Evolutionary conservation across 2,113 vertebrate genomes (phyloP).

Genomic region (Rhineura floridana): DNA sequence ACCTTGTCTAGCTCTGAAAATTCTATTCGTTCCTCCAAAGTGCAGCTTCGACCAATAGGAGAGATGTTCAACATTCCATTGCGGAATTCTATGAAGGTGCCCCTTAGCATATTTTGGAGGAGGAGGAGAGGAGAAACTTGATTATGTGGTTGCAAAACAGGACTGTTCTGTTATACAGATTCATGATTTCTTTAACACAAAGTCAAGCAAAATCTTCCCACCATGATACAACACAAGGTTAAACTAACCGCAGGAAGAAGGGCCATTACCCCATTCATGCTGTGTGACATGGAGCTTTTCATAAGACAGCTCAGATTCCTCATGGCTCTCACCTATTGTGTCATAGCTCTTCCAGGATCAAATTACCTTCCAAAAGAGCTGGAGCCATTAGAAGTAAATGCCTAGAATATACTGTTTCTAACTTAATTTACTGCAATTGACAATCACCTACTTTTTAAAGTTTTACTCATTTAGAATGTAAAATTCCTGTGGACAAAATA

Average conservation of each 20-base stretch:
- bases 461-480: neutral
- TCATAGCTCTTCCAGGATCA: neutral
- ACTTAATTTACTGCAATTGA: neutral
- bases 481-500: neutral
- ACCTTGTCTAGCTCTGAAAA: constrained; percentile 98
- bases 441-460: neutral
- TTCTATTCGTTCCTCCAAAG: constrained; percentile 89
- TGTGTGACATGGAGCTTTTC: neutral
- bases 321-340: neutral
- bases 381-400: neutral
- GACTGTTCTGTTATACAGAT: neutral
- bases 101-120: constrained; percentile 72
- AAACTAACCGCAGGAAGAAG: neutral
- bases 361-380: neutral
- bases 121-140: constrained; percentile 23
- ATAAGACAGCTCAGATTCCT: neutral
- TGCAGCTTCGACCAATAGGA: constrained; percentile 95
- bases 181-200: neutral
- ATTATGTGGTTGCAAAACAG: neutral
- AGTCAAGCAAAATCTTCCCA: neutral
- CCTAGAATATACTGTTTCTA: neutral
- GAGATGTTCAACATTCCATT: constrained; percentile 97
- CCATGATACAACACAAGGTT: neutral
- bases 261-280: neutral
- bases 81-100: constrained; percentile 98